phyloP scores from a whole-genome alignment of 2,888 invertebrate species.

The Drosophila tanythrix region DNA sequence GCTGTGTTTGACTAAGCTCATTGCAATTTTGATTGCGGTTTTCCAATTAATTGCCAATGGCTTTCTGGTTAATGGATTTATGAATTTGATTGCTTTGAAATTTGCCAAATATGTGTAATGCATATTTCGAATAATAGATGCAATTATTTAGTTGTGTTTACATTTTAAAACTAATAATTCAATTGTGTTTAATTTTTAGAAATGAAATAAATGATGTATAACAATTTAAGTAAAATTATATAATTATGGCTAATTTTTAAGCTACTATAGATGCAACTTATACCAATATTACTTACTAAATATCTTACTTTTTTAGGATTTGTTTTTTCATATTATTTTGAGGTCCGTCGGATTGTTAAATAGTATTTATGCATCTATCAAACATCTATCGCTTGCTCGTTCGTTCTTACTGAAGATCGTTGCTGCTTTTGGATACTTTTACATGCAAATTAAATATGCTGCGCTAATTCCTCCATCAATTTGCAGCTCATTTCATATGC shows the following conservation, averaged over 20 bases:
- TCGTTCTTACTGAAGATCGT: constrained; percentile 5
- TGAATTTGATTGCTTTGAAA: constrained; percentile 4
- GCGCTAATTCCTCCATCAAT: constrained; percentile 80
- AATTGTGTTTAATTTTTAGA: neutral
- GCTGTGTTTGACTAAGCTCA: constrained; percentile 39
- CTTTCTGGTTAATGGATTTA: constrained; percentile 33
- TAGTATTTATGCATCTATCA: neutral
- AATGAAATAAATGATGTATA: neutral
- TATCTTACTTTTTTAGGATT: fast-evolving
- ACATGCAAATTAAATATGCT: constrained; percentile 71
- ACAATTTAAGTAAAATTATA: neutral
- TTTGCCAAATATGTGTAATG: constrained; percentile 2
- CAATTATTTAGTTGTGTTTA: neutral
- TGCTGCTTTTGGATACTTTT: constrained; percentile 24
- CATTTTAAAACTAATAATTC: neutral
- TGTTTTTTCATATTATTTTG: neutral
- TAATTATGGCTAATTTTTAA: neutral
- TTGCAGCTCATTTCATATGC: constrained; percentile 81
- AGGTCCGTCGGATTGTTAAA: neutral
- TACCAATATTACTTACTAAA: neutral
- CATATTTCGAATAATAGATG: neutral
- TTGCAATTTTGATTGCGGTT: constrained; percentile 62
- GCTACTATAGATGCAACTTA: neutral
- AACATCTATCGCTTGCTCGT: neutral
- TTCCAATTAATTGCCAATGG: constrained; percentile 47